Base-by-base conservation (phyloP, 1,140 invertebrate genomes). In the Drosophila jambulina region DNA sequence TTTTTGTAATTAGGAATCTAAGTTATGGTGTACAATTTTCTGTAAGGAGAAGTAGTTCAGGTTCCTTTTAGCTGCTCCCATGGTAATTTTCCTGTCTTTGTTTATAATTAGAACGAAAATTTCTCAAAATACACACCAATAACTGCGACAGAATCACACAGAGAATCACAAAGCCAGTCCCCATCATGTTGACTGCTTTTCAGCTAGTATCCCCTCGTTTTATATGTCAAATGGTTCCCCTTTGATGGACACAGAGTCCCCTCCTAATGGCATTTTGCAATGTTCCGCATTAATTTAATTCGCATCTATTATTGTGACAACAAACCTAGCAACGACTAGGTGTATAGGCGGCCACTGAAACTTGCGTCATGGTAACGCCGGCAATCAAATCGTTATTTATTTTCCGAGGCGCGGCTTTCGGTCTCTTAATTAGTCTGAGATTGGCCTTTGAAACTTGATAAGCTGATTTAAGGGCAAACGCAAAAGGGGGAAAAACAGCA, bases 391-490 rank as follows among this genome's bases (percentile, higher is more conserved):
- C 59, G 53, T 75, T 56, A 53, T 65, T 82, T 70, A 57, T 70
- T 53, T 75, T 71, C 34, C 45, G 12, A 13, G 43, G 25, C 40
- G 36, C 29, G 64, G 49, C 63, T 60, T 56, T 51, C 17, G 57
- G 53, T 51, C 43, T 69, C 46, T 27, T 77, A 80, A 86, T 86
- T 85, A 86, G 76, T 70, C 67, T 27, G 17, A 51, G 40, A 59
- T 81, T 68, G 70, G 48, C 59, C 62, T 70, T 82, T 76, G 70
- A 72, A 86, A 82, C 64, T 81, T 57, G 57, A 74, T 88, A 88
- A 88, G 64, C 72, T 27, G 63, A 65, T 80, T 80, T 63, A 51
- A 10, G 40, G 49, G 15, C 2, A 10, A 23, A 46, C 51, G 2
- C 25, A 25, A 49, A 77, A 29, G n/a, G 15, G 23, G 6, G 4